phyloP scores from a whole-genome alignment of 92 coral and sea anemone species.

The Porites cylindrica region DNA sequence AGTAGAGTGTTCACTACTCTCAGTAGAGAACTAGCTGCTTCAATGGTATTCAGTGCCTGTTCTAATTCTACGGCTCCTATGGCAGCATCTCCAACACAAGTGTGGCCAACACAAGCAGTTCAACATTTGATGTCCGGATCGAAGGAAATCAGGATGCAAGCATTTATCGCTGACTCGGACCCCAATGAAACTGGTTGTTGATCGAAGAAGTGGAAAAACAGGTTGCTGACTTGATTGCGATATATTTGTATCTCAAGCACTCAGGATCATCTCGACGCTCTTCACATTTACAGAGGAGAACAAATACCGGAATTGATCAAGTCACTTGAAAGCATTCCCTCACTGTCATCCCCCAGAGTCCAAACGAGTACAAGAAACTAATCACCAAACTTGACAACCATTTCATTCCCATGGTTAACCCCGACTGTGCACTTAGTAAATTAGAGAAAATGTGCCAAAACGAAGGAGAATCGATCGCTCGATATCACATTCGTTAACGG shows the following conservation, averaged over 20 bases:
- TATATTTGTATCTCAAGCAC: slow-evolving; percentile 24
- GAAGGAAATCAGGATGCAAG: slow-evolving; percentile 49
- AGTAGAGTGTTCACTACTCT: no score
- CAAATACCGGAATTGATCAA: slow-evolving; percentile 41
- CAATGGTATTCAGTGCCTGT: no score
- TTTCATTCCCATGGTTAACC: slow-evolving; percentile 51
- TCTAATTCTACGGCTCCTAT: no score
- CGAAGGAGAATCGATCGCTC: slow-evolving; percentile 43
- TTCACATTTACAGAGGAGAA: slow-evolving; percentile 53
- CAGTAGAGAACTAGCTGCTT: no score
- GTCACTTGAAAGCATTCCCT: slow-evolving; percentile 28
- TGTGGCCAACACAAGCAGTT: background rate
- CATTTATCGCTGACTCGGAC: slow-evolving; percentile 39
- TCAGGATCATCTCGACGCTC: slow-evolving; percentile 45
- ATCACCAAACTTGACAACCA: slow-evolving; percentile 59
- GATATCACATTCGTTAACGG: slow-evolving; percentile 41
- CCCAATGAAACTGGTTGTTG: slow-evolving; percentile 57
- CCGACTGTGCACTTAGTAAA: slow-evolving; percentile 53
- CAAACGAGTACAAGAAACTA: slow-evolving; percentile 32
- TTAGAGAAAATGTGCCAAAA: slow-evolving; percentile 46
- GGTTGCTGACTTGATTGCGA: slow-evolving; percentile 29
- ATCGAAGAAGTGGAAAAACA: slow-evolving; percentile 43
- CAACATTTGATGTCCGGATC: slow-evolving; percentile 28
- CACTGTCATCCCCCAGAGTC: background rate
- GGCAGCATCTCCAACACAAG: no score